Evolutionary conservation across 2,888 invertebrate species (phyloP).

Genomic region (Autographa pulchrina): DNA sequence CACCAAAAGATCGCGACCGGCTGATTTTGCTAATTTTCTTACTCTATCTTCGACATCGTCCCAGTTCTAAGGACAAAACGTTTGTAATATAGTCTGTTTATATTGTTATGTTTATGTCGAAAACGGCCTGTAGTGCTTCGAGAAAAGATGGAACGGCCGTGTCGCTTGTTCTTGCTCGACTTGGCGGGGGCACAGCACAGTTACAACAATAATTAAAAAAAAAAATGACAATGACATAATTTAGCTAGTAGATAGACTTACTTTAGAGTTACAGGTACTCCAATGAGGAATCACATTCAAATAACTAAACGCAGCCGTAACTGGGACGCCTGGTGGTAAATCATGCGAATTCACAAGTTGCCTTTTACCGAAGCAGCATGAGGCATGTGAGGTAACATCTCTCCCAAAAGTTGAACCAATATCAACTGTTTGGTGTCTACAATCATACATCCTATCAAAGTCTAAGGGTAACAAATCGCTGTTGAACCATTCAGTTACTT

Average conservation of each 20-base stretch:
- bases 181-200: too few species aligned
- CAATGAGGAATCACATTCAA: conserved; percentile 76
- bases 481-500: conserved; percentile 57
- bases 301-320: conserved; percentile 66
- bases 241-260: conserved; percentile 44
- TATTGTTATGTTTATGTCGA: too few species aligned
- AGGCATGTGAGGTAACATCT: conserved; percentile 53
- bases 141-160: too few species aligned
- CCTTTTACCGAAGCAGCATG: conserved; percentile 70
- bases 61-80: conserved; percentile 70
- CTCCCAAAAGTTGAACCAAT: conserved; percentile 51
- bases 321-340: conserved; percentile 69
- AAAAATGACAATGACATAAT: too few species aligned
- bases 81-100: too few species aligned
- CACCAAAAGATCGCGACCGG: conserved; percentile 56
- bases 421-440: conserved; percentile 55
- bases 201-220: too few species aligned
- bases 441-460: conserved; percentile 66
- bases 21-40: conserved; percentile 58
- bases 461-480: conserved; percentile 52
- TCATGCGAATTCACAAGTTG: conserved; percentile 73
- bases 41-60: conserved; percentile 68
- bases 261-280: conserved; percentile 70
- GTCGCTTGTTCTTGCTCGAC: too few species aligned
- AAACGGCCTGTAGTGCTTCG: too few species aligned